phyloP scores from a whole-genome alignment of 2,888 invertebrate genomes.

The Dicranocentrus wangi region DNA sequence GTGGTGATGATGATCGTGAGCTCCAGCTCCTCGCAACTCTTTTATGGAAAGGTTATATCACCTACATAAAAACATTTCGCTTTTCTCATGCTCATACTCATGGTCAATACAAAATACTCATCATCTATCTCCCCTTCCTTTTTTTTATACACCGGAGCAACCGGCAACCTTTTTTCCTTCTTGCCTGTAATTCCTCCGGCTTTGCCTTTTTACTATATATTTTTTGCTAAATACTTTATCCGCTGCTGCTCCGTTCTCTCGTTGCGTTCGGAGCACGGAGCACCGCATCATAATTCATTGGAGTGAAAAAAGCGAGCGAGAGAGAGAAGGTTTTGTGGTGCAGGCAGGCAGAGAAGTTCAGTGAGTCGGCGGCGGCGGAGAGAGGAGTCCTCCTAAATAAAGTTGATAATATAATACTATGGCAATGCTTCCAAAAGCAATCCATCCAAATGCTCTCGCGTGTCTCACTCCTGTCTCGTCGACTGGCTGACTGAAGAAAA shows the following conservation, averaged over 20 bases:
- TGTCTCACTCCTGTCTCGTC: slow-evolving; percentile 63
- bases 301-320: background rate
- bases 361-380: background rate
- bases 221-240: background rate
- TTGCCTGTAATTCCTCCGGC: slow-evolving; percentile 42
- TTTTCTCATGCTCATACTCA: slow-evolving; percentile 1
- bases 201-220: slow-evolving; percentile 34
- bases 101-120: slow-evolving; percentile 35
- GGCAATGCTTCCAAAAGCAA: too few species aligned
- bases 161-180: slow-evolving; percentile 58
- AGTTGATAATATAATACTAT: too few species aligned
- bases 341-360: background rate
- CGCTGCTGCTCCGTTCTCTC: background rate
- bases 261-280: slow-evolving; percentile 19
- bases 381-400: too few species aligned
- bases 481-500: slow-evolving; percentile 45
- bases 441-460: slow-evolving; percentile 47
- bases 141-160: too few species aligned
- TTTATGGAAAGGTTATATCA: background rate
- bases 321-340: background rate
- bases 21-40: background rate
- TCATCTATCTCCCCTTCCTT: slow-evolving; percentile 12
- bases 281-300: slow-evolving; percentile 32
- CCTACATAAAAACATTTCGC: too few species aligned
- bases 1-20: too few species aligned